Base-by-base conservation (phyloP, 2,113 vertebrate genomes). In the Platysteira castanea region DNA sequence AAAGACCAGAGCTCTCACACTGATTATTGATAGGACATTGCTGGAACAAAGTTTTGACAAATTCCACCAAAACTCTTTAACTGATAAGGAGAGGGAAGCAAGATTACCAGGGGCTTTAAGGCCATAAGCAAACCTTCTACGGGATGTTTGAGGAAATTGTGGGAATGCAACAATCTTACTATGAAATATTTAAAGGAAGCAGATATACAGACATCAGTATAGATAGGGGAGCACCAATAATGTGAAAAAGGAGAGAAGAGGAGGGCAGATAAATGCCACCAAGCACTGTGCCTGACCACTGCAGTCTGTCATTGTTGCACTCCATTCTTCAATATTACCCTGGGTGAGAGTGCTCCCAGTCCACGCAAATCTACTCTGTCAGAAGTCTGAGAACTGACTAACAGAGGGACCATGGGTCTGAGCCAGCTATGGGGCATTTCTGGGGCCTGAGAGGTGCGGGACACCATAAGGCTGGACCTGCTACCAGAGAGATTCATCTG, bases 381-480 rank as follows among this genome's bases (percentile, higher is more conserved):
- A 79, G 26, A 23, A 46, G 16, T 27, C 63, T 77, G 53, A 73
- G 59, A 63, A 10, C 3, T 47, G 16, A 6, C n/a, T 44, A 26
- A 23, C 23, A 10, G 20, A 64, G 64, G 8, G 4, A n/a, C 24
- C 19, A 5, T 2, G 41, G 19, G 6, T 76, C 57, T 76, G 37
- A 83, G 22, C 7, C 39, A 75, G 39, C 16, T 69, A 3, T 4
- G 1, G 7, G 21, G 19, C 21, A 89, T 2, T 21, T 9, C 20
- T 1, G 0, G 33, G 4, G 8, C 15, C 41, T 80, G 42, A 67
- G 47, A 57, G 15, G 4, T 47, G 18, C 4, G 19, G 19, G 10
- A 35, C 15, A 61, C 42, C 21, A 15, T 0, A 31, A n/a, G 12
- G 14, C 28, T 83, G 31, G n/a, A 35, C 21, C 37, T 47, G 30